A percentile compares a stretch with the other conserved stretches of the same genome.
These are phyloP conservation scores for Strigamia transsilvanica DNA, from an alignment of 2,888 invertebrate genomes.

Conservation along the genomic window DNA sequence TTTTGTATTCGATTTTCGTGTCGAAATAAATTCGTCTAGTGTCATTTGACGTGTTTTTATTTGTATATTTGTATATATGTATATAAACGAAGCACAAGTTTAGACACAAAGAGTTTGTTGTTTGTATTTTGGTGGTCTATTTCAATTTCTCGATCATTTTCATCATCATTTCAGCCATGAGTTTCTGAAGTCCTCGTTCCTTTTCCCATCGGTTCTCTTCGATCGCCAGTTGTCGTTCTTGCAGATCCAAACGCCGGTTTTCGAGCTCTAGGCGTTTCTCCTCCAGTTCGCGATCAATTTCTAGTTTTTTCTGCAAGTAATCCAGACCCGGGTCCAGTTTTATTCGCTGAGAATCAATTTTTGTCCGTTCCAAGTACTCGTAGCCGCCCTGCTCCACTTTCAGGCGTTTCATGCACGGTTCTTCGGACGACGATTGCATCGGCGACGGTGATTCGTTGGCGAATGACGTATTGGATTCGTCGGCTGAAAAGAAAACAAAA, in stretches of 20 bases:
- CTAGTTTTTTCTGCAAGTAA: constrained; percentile 29
- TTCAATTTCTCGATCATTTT: constrained; percentile 25
- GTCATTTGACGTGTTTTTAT: not conserved
- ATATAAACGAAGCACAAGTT: not conserved
- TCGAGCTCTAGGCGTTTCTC: not conserved
- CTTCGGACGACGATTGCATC: constrained; percentile 9
- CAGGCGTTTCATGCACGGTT: constrained; percentile 4
- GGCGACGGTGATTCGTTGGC: constrained; percentile 41
- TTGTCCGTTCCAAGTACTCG: not conserved
- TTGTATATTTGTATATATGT: no score
- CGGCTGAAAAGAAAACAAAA: not conserved
- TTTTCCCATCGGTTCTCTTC: constrained; percentile 37
- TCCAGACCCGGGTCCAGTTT: not conserved
- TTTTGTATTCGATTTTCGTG: constrained; percentile 22
- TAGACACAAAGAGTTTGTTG: not conserved
- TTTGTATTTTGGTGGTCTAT: not conserved
- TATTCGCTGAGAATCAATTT: not conserved
- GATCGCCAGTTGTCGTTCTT: constrained; percentile 35
- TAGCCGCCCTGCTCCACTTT: not conserved
- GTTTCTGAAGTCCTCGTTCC: constrained; percentile 1
- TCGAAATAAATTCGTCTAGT: constrained; percentile 40
- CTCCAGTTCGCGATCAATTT: constrained; percentile 2
- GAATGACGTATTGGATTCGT: constrained; percentile 32
- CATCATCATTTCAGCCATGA: constrained; percentile 31
- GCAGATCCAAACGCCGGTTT: constrained; percentile 23